Evolutionary conservation across 2,113 vertebrate species (phyloP).

Genomic region (Illadopsis cleaveri): DNA sequence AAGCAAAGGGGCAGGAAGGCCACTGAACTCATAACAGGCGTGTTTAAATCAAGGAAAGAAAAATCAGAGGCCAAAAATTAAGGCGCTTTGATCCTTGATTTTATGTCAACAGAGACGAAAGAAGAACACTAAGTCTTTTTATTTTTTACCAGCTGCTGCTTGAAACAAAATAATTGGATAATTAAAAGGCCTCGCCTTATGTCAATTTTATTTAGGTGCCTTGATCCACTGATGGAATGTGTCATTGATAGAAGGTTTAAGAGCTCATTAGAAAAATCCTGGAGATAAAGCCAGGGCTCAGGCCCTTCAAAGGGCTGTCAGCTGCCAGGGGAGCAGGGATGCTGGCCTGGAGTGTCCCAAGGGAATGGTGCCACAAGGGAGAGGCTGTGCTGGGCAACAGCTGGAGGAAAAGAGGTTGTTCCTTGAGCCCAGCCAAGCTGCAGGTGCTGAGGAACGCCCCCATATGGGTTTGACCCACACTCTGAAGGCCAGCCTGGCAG

Average conservation of each 20-base stretch:
- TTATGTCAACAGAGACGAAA: conserved; percentile 64
- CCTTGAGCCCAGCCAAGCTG: not conserved
- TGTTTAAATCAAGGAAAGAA: conserved; percentile 62
- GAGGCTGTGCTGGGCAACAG: not conserved
- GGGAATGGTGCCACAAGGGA: not conserved
- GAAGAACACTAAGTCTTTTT: conserved; percentile 65
- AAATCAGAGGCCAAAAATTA: conserved; percentile 61
- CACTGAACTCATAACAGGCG: conserved; percentile 39
- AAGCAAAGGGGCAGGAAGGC: conserved; percentile 40
- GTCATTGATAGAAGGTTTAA: conserved; percentile 65
- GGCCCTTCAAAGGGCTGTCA: conserved; percentile 38
- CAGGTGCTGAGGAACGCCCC: not conserved
- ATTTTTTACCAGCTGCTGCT: conserved; percentile 68
- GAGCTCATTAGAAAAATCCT: conserved; percentile 52
- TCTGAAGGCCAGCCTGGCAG: too few relatives aligned
- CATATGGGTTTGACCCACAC: too few relatives aligned
- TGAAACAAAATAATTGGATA: conserved; percentile 76
- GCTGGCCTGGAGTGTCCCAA: not conserved
- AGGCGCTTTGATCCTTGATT: conserved; percentile 70
- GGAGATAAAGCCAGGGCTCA: conserved; percentile 23
- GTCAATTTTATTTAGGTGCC: conserved; percentile 73
- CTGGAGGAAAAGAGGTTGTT: not conserved
- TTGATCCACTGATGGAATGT: conserved; percentile 72
- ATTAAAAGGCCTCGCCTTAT: conserved; percentile 73
- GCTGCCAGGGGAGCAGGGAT: not conserved